Conservation (phyloP, 2,113 vertebrate species). For the Dromiciops gliroides region DNA sequence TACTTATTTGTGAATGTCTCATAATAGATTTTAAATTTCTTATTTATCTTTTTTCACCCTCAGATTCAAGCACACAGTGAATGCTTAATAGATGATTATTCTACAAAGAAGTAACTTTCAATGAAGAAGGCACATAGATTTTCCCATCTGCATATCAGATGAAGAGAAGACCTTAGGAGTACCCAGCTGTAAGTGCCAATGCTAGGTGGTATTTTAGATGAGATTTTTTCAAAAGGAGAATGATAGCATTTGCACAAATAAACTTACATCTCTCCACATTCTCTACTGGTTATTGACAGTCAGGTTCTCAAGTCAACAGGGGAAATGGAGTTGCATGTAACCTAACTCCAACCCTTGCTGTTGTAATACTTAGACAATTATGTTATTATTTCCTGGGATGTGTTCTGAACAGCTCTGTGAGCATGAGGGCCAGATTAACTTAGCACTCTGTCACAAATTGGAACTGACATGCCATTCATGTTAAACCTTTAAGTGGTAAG, state of each 20-base stretch:
- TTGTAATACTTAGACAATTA: conserved; percentile 66
- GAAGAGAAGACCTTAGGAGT: background rate
- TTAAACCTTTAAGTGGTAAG: conserved; percentile 51
- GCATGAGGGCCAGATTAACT: conserved; percentile 66
- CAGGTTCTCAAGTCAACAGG: background rate
- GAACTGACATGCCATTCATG: conserved; percentile 61
- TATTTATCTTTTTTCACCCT: too few species aligned
- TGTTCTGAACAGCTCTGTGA: conserved; percentile 45
- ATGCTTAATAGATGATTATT: background rate
- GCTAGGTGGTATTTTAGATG: background rate
- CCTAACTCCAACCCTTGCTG: conserved; percentile 26
- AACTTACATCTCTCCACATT: background rate
- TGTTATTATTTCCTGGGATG: conserved; percentile 49
- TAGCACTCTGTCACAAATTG: conserved; percentile 64
- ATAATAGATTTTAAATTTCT: background rate
- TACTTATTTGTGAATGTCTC: background rate
- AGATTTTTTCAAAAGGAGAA: background rate
- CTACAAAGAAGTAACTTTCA: background rate
- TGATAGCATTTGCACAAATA: background rate
- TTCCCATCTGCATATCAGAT: background rate
- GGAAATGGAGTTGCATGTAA: background rate
- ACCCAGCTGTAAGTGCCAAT: background rate
- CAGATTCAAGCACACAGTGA: too few species aligned
- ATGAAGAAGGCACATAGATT: background rate
- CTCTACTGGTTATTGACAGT: background rate